Base-by-base conservation (phyloP, 2,797 vertebrate species). In the Siniperca scherzeri region DNA sequence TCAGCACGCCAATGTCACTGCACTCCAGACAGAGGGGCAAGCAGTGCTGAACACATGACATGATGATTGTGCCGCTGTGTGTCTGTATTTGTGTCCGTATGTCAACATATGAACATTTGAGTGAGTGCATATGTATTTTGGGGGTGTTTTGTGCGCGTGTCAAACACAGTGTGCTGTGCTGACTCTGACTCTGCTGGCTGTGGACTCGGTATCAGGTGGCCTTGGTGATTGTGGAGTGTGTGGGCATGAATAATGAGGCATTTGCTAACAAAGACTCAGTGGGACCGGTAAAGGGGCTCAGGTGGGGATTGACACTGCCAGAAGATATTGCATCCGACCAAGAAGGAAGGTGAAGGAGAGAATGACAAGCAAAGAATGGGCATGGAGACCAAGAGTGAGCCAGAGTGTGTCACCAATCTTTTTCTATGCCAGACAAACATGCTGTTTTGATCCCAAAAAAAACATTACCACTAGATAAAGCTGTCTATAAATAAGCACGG, bases 401-500 rank as follows among this genome's bases (percentile, higher is more conserved):
- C 60, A 62, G 33, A 86, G 46, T 56, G 79, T 80, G 80, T 84
- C 85, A 84, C 74, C 61, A 67, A 56, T 85, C 70, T 70, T 76
- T 78, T 78, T 84, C 73, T 53, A 44, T 71, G 50, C 78, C 59
- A 83, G 77, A 85, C 72, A 92, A 89, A 87, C 81, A 59, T 11
- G 7, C 17, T 0, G 57, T 85, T 93, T 90, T 90, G 86, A 90
- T 89, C 83, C 86, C 42, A 77, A 87, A 91, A 93, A 92, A 89
- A 83, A 55, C 87, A 83, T 78, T 78, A 82, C 64, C 72, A 82
- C 79, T 56, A 75, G 87, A 93, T 85, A 87, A 79, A 87, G 70
- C 81, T 30, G 75, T 70, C 87, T 92, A 94, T 92, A 93, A 93
- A 94, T 93, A 95, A 86, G 77, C 83, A 82, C 84, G 84, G 84